Evolutionary conservation across 2,888 invertebrate genomes (phyloP).

Genomic region (Drosophila vallismaia): DNA sequence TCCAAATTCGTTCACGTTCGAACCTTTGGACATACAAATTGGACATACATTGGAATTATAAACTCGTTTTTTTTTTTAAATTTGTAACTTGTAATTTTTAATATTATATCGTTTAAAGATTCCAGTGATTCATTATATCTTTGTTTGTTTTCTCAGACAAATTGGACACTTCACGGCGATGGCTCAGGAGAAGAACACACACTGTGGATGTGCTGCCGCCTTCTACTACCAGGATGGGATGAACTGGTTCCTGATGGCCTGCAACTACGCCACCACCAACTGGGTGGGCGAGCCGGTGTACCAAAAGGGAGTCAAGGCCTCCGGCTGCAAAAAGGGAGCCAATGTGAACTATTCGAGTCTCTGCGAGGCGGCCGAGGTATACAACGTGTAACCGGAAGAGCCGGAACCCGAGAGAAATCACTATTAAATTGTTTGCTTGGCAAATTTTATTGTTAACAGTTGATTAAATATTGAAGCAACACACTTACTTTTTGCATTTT

Average conservation of each 20-base stretch:
- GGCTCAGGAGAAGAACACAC: constrained; percentile 39
- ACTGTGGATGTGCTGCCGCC: constrained; percentile 47
- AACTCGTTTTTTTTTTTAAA: not conserved
- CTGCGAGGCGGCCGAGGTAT: constrained; percentile 44
- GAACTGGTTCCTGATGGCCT: constrained; percentile 41
- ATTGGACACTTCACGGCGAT: constrained; percentile 61
- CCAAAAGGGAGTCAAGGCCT: constrained; percentile 26
- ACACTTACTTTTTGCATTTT: not conserved
- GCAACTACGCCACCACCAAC: constrained; percentile 63
- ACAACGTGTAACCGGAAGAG: constrained; percentile 13
- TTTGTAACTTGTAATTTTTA: no score
- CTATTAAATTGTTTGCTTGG: not conserved
- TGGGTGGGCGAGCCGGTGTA: constrained; percentile 35
- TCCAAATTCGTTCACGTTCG: no score
- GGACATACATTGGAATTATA: no score
- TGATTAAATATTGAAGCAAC: constrained; percentile 1
- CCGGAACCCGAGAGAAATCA: not conserved
- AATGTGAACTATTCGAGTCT: constrained; percentile 44
- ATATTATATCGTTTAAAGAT: no score
- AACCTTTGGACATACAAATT: no score
- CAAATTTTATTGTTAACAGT: not conserved
- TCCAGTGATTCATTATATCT: no score
- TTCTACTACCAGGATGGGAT: not conserved
- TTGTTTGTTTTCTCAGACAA: constrained; percentile 7
- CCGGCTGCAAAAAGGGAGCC: constrained; percentile 48